Evolutionary conservation across 2,113 vertebrate species (phyloP).

Genomic region (Tautogolabrus adspersus): DNA sequence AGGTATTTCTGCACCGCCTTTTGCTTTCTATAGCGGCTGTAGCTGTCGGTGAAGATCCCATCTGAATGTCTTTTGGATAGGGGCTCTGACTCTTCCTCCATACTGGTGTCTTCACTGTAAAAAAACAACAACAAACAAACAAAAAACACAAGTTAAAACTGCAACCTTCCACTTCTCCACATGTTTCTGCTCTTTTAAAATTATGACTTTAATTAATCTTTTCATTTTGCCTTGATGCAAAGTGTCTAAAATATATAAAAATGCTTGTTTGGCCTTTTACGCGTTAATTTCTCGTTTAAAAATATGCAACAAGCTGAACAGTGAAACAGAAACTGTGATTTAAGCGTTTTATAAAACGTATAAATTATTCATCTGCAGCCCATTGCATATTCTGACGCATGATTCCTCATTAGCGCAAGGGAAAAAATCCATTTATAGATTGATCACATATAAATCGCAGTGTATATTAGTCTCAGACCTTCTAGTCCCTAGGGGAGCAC

Average conservation of each 20-base stretch:
- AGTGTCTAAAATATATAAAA: slow-evolving; percentile 4
- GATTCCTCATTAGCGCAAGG: slow-evolving; percentile 24
- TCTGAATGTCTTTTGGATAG: slow-evolving; percentile 98
- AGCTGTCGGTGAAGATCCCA: slow-evolving; percentile 99
- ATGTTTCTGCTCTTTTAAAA: slow-evolving; percentile 1
- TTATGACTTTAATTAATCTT: slow-evolving; percentile 5
- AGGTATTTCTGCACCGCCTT: slow-evolving; percentile 99
- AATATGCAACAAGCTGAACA: slow-evolving; percentile 9
- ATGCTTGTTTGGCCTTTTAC: slow-evolving; percentile 22
- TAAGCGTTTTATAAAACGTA: slow-evolving; percentile 47
- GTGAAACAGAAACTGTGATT: slow-evolving; percentile 41
- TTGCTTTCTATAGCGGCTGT: slow-evolving; percentile 99
- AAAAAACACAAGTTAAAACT: slow-evolving; percentile 14
- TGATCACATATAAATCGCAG: slow-evolving; percentile 23
- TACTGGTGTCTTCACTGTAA: slow-evolving; percentile 85
- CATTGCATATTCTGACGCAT: slow-evolving; percentile 65
- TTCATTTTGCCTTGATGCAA: slow-evolving; percentile 1
- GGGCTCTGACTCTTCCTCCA: slow-evolving; percentile 91
- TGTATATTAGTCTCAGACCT: slow-evolving; percentile 32
- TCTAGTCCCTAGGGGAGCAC: slow-evolving; percentile 8
- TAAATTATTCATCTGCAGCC: slow-evolving; percentile 66
- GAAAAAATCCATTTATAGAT: slow-evolving; percentile 57
- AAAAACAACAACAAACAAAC: slow-evolving; percentile 8
- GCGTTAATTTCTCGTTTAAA: slow-evolving; percentile 1
- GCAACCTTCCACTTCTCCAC: not conserved